phyloP scores from a whole-genome alignment of 1,140 invertebrate genomes.

The Doryteuthis pealeii region DNA sequence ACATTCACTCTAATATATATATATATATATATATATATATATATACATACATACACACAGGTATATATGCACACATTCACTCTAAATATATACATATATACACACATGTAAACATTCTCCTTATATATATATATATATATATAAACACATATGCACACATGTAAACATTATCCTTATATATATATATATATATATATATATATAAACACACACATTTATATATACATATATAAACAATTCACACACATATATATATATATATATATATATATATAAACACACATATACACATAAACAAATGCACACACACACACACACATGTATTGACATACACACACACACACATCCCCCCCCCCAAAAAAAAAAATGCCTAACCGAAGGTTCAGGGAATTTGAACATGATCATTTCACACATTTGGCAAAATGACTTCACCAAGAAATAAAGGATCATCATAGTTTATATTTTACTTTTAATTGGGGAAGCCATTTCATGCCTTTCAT shows the following conservation, averaged over 20 bases:
- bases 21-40: not conserved
- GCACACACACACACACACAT: not conserved
- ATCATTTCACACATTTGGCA: not conserved
- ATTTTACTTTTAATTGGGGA: too few species aligned
- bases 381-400: not conserved
- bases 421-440: too few species aligned
- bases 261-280: not conserved
- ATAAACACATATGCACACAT: not conserved
- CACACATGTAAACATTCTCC: not conserved
- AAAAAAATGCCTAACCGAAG: not conserved
- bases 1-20: not conserved
- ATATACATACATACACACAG: not conserved
- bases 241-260: not conserved
- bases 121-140: not conserved
- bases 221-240: not conserved
- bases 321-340: too few species aligned
- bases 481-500: too few species aligned
- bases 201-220: too few species aligned
- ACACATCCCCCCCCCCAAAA: too few species aligned
- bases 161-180: not conserved
- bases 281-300: not conserved
- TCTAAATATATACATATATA: not conserved
- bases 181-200: too few species aligned
- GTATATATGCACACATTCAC: not conserved
- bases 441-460: too few species aligned